A percentile compares a stretch with the other conserved stretches of the same genome.
Evolutionary conservation across 2,113 vertebrate genomes (phyloP).

Genomic region (Chinchilla lanigera): DNA sequence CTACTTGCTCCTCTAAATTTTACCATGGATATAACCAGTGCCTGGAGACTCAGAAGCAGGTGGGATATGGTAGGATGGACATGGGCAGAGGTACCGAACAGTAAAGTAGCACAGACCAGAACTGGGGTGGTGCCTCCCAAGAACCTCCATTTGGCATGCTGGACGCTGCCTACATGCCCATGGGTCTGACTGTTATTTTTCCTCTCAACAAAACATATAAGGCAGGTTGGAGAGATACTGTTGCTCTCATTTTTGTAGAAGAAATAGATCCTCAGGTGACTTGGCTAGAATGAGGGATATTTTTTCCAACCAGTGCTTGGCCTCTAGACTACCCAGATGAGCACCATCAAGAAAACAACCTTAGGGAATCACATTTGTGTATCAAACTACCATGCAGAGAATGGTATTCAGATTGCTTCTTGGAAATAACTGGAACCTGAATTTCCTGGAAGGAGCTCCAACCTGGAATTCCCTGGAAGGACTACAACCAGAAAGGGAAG

Average conservation of each 20-base stretch:
- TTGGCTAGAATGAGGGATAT: background rate
- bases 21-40: too few relatives aligned
- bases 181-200: background rate
- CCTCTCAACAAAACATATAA: background rate
- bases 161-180: background rate
- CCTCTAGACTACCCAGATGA: background rate
- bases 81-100: background rate
- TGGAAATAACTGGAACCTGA: background rate
- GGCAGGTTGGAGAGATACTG: background rate
- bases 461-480: constrained; percentile 9
- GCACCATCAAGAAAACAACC: background rate
- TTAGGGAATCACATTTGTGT: background rate
- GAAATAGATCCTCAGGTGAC: background rate
- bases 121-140: background rate
- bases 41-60: background rate
- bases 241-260: background rate
- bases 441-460: constrained; percentile 40
- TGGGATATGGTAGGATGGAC: background rate
- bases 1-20: background rate
- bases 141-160: background rate
- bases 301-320: background rate
- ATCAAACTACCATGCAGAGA: background rate
- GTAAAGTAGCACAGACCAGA: background rate
- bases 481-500: background rate
- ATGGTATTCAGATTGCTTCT: constrained; percentile 3